Percentiles rank a stretch among this genome's conserved stretches.
These are phyloP conservation scores for Trachelus troglodyta DNA, from an alignment of 2,888 invertebrate genomes.

Conservation along the genomic window DNA sequence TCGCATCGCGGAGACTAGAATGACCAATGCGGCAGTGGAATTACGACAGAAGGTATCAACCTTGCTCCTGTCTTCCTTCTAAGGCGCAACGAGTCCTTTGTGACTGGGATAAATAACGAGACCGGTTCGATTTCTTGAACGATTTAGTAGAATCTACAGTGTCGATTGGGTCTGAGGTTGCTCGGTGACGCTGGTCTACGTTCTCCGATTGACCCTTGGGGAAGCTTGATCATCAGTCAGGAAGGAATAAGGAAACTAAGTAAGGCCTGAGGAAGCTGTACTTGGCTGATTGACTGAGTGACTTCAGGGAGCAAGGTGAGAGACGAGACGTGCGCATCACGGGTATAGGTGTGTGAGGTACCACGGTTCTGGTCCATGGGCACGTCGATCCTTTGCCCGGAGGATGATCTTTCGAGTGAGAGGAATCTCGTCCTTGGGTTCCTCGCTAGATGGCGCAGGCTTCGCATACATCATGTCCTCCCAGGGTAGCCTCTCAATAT, in stretches of 20 bases:
- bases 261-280: neutral
- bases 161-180: neutral
- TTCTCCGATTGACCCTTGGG: neutral
- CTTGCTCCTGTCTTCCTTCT: conserved; percentile 52
- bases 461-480: conserved; percentile 32
- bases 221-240: neutral
- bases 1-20: neutral
- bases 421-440: conserved; percentile 49
- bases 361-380: neutral
- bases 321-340: neutral
- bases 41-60: conserved; percentile 43
- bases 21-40: conserved; percentile 30
- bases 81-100: conserved; percentile 42
- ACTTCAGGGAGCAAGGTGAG: neutral
- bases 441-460: conserved; percentile 33
- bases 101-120: conserved; percentile 32
- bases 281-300: neutral
- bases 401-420: conserved; percentile 29
- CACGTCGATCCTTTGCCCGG: neutral
- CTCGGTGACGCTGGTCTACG: neutral
- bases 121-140: neutral
- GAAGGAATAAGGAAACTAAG: neutral
- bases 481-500: conserved; percentile 36
- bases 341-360: neutral
- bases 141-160: neutral